Conservation (phyloP, 2,113 vertebrate genomes). For the Tupaia chinensis region DNA sequence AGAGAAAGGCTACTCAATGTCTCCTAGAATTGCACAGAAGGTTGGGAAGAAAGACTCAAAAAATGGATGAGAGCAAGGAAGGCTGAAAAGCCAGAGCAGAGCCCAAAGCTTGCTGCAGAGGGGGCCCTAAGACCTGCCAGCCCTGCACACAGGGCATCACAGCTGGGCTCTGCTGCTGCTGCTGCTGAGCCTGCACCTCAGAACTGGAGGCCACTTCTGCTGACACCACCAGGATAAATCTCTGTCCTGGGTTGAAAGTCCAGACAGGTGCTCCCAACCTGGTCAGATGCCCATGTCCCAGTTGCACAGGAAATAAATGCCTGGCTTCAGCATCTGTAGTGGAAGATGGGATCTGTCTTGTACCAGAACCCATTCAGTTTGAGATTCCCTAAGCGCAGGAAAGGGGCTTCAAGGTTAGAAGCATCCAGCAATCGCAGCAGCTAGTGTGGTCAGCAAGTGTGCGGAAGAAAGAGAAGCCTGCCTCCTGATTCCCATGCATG, state of each 20-base stretch:
- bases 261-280: not conserved
- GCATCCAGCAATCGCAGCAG: not conserved
- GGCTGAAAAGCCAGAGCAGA: not conserved
- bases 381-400: not conserved
- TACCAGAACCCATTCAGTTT: not conserved
- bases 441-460: not conserved
- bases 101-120: not conserved
- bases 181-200: not conserved
- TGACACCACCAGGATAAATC: not conserved
- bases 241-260: not conserved
- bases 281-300: not conserved
- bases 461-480: not conserved
- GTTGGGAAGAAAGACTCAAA: not conserved
- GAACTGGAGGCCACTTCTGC: not conserved
- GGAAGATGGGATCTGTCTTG: not conserved
- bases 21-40: not conserved
- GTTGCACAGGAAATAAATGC: not conserved
- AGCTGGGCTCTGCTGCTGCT: no score
- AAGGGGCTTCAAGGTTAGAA: not conserved
- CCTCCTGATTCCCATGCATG: not conserved
- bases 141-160: accelerated
- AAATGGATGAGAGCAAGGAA: not conserved
- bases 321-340: not conserved
- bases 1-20: not conserved
- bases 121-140: not conserved